Percentiles rank a stretch among this genome's conserved stretches.
phyloP scores from a whole-genome alignment of 2,888 invertebrate species.

The Tribolium freemani region DNA sequence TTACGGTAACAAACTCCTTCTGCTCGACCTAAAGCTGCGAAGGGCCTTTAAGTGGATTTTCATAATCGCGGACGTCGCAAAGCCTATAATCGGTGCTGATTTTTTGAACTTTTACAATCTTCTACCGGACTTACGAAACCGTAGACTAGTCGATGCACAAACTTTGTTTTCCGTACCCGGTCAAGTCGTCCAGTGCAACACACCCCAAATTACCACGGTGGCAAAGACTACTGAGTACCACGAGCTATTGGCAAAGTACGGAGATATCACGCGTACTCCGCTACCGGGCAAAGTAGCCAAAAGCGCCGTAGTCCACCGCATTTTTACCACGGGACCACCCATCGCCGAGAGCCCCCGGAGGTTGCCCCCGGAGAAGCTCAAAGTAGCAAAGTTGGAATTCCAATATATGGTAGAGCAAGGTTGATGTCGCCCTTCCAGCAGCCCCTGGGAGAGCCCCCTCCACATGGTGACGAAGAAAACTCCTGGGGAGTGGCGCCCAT shows the following conservation, averaged over 20 bases:
- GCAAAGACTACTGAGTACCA: not conserved
- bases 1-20: not conserved
- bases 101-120: slow-evolving; percentile 3
- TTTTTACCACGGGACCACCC: slow-evolving; percentile 57
- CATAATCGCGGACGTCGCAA: slow-evolving; percentile 5
- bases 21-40: not conserved
- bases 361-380: slow-evolving; percentile 55
- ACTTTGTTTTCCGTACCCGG: not conserved
- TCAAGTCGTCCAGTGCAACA: not conserved
- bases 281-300: not conserved
- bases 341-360: slow-evolving; percentile 54
- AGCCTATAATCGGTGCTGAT: slow-evolving; percentile 22
- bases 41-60: slow-evolving; percentile 4
- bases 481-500: slow-evolving; percentile 56
- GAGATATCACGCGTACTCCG: slow-evolving; percentile 8
- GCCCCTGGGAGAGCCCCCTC: slow-evolving; percentile 57
- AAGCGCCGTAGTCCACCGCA: slow-evolving; percentile 49
- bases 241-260: slow-evolving; percentile 14
- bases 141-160: not conserved
- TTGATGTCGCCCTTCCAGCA: slow-evolving; percentile 51
- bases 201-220: not conserved
- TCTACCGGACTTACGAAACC: not conserved
- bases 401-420: slow-evolving; percentile 49
- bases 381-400: slow-evolving; percentile 55
- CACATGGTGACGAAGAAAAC: slow-evolving; percentile 55